phyloP scores from a whole-genome alignment of 1,140 invertebrate genomes.

The Cherax destructor region DNA sequence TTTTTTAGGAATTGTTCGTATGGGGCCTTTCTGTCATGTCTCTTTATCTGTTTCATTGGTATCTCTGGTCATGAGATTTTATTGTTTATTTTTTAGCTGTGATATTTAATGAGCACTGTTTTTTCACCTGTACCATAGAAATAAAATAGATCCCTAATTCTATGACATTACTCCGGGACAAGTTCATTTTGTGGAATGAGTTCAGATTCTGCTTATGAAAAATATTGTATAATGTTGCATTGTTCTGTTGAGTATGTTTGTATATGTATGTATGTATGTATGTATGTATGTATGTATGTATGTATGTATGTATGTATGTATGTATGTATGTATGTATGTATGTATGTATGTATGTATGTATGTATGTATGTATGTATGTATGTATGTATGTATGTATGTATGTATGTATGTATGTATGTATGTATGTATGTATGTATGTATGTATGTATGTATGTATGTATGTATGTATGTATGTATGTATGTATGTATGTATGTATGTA shows the following conservation, averaged over 20 bases:
- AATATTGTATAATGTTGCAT: background rate
- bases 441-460: too few species aligned
- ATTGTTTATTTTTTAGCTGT: slow-evolving; percentile 62
- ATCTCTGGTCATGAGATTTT: slow-evolving; percentile 45
- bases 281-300: too few species aligned
- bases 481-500: too few species aligned
- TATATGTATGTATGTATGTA: background rate
- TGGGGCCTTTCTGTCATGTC: slow-evolving; percentile 27
- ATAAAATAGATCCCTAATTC: slow-evolving; percentile 57
- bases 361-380: too few species aligned
- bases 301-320: too few species aligned
- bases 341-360: too few species aligned
- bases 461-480: too few species aligned
- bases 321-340: too few species aligned
- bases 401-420: too few species aligned
- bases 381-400: too few species aligned
- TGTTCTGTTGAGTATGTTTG: background rate
- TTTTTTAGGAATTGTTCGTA: slow-evolving; percentile 36
- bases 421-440: too few species aligned
- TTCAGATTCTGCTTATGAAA: background rate
- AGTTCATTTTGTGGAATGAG: background rate
- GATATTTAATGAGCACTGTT: slow-evolving; percentile 65
- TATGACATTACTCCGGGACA: slow-evolving; percentile 49
- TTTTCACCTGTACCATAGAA: slow-evolving; percentile 60
- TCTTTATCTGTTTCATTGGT: slow-evolving; percentile 20